Conservation (phyloP, 2,113 vertebrate genomes). For the Toxotes jaculatrix region DNA sequence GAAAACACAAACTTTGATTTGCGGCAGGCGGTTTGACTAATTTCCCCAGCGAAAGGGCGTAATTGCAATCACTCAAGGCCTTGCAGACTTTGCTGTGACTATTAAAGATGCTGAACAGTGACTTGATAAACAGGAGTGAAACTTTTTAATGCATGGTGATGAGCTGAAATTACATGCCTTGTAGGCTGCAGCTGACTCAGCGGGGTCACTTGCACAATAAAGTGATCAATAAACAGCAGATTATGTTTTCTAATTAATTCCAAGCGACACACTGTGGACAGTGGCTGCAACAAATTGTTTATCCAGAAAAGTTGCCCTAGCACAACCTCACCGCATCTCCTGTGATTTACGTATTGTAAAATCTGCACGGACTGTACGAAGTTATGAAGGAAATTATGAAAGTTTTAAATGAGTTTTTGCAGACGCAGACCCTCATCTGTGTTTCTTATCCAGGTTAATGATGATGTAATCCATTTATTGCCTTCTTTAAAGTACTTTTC, state of each 20-base stretch:
- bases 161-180: constrained; percentile 52
- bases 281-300: neutral
- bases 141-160: constrained; percentile 45
- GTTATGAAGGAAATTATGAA: constrained; percentile 11
- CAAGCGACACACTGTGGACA: neutral
- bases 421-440: constrained; percentile 6
- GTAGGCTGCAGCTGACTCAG: constrained; percentile 34
- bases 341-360: neutral
- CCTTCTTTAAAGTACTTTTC: constrained; percentile 49
- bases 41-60: constrained; percentile 46
- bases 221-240: constrained; percentile 53
- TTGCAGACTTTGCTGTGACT: neutral
- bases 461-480: constrained; percentile 44
- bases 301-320: neutral
- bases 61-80: constrained; percentile 55
- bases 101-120: constrained; percentile 48
- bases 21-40: constrained; percentile 31
- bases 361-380: neutral
- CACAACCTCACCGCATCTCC: neutral
- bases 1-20: constrained; percentile 4
- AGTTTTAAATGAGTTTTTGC: constrained; percentile 44
- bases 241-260: constrained; percentile 56
- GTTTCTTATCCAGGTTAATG: constrained; percentile 41
- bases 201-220: constrained; percentile 29
- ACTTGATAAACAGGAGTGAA: constrained; percentile 38